Evolutionary conservation across 1,140 invertebrate genomes (phyloP).

Genomic region (Drosophila parabipectinata): DNA sequence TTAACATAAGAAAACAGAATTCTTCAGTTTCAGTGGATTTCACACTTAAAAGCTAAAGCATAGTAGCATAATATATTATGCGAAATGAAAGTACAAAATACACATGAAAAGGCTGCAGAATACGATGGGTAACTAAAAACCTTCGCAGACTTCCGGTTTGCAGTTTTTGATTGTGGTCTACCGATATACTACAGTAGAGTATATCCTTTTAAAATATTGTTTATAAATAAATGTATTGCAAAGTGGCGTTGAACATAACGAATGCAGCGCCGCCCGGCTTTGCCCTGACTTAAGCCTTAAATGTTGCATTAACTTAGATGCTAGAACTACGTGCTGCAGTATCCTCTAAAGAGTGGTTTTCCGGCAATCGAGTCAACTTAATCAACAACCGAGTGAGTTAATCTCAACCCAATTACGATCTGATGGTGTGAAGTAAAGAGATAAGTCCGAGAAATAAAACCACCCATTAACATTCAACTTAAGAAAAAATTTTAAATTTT

Average conservation of each 20-base stretch:
- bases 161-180: constrained; percentile 67
- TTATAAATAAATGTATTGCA: constrained; percentile 79
- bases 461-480: too few relatives aligned
- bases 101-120: constrained; percentile 32
- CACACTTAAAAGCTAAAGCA: constrained; percentile 61
- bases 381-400: too few relatives aligned
- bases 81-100: constrained; percentile 36
- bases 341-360: constrained; percentile 5
- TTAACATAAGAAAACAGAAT: constrained; percentile 51
- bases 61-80: constrained; percentile 24
- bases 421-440: too few relatives aligned
- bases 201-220: constrained; percentile 40
- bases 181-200: constrained; percentile 34
- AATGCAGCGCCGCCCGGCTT: constrained; percentile 66
- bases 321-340: constrained; percentile 52
- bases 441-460: too few relatives aligned
- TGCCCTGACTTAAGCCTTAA: constrained; percentile 77
- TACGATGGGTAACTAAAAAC: constrained; percentile 56
- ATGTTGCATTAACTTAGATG: constrained; percentile 66
- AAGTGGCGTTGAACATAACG: constrained; percentile 62
- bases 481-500: too few relatives aligned
- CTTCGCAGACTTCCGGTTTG: constrained; percentile 31
- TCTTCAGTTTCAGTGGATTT: constrained; percentile 41
- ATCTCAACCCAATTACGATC: too few relatives aligned
- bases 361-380: too few relatives aligned